phyloP scores from a whole-genome alignment of 2,888 invertebrate genomes.

The Ariolimax columbianus region DNA sequence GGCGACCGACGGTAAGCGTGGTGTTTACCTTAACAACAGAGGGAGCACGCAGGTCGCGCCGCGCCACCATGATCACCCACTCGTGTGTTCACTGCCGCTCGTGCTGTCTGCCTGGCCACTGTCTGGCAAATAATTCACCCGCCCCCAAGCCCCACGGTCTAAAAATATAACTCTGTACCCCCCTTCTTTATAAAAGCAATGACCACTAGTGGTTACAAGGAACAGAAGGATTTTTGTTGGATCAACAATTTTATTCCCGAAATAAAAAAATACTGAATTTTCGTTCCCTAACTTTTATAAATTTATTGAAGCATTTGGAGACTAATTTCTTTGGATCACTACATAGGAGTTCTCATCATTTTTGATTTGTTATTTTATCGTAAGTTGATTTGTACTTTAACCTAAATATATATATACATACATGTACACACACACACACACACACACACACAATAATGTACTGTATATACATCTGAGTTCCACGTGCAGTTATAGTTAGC shows the following conservation, averaged over 20 bases:
- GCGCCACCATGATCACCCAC: neutral
- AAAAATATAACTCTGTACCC: neutral
- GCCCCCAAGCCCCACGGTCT: neutral
- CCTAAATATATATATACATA: too few relatives aligned
- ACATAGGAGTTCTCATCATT: neutral
- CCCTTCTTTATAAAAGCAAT: neutral
- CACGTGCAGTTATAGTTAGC: too few relatives aligned
- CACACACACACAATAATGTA: too few relatives aligned
- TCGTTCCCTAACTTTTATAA: too few relatives aligned
- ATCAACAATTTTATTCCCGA: too few relatives aligned
- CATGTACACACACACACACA: too few relatives aligned
- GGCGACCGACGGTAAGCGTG: neutral
- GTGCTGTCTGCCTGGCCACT: conserved; percentile 3
- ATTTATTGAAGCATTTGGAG: too few relatives aligned
- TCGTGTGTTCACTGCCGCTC: conserved; percentile 1
- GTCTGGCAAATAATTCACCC: neutral
- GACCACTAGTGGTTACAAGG: neutral
- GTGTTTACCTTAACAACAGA: neutral
- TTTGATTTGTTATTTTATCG: too few relatives aligned
- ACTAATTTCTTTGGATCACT: too few relatives aligned
- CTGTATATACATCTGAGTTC: too few relatives aligned
- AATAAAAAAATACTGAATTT: too few relatives aligned
- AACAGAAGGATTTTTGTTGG: neutral
- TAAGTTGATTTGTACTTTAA: too few relatives aligned
- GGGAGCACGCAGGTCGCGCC: neutral